Evolutionary conservation across 1,140 invertebrate species (phyloP), one percentile per base, ranked within the genome.

Genomic region (Scaptomyza montana): DNA sequence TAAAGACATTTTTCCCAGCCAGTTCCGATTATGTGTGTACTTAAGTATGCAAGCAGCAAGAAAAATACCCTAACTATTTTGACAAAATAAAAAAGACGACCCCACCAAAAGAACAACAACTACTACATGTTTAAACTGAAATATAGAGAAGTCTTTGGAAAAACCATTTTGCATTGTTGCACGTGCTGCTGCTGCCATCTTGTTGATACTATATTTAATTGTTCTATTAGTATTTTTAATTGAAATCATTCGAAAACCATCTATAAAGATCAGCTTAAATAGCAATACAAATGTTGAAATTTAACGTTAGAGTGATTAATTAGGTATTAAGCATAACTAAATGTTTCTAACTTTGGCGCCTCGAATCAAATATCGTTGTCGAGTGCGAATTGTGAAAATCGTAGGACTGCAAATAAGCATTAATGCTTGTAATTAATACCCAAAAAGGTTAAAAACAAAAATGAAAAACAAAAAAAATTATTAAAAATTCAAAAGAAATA

Each of bases 351-450:
- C 76, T 60, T 61, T 60, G 63, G 28, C 46, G 63, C 30, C 63
- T 66, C 39, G 39, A 9, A 4, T 41, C 39, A 12, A 41, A 41
- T 41, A 9, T 41, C 30, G 7, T 41, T 41, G 9, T 10, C 3
- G 39, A 2, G 2, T 3, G 39, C 39, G 12, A 43, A n/a, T 43
- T 43, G 2, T 43, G 56, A 65, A 71, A 75, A 63, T 72, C 53
- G 61, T 80, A 80, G 78, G 78, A 80, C 78, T 80, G 77, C 77
- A 76, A 66, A 75, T 63, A 75, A 61, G 67, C 72, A 80, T 70
- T 6, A 67, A 71, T 60, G 50, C 70, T 70, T 79, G 65, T 70
- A 75, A 80, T 53, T 71, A 65, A 80, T 75, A 80, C 77, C 77
- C 65, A 75, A 80, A 75, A 79, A 75, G 43, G 46, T 39, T 39